Base-by-base conservation (phyloP, 1,140 invertebrate species). In the Grapholita molesta region DNA sequence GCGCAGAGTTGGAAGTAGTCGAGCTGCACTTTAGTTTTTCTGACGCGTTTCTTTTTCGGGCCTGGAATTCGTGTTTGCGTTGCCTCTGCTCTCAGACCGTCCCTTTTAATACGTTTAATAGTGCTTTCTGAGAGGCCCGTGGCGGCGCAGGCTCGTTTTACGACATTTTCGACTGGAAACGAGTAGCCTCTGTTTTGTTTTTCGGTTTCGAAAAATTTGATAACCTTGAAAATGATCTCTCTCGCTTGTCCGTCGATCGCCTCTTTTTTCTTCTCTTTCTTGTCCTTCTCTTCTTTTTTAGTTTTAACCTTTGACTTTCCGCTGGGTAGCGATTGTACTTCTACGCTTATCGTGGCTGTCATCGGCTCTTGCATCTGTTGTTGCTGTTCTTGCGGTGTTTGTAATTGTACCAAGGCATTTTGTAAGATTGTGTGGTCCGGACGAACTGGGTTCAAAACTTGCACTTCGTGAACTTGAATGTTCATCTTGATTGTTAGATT, bases 181-280 rank as follows among this genome's bases (percentile, higher is more conserved):
- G 88, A 83, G 64, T 91, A 91, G 23, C 89, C 89, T 68, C 86
- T 83, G 18, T 86, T 90, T 65, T 88, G 86, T 83, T 91, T 91
- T 77, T 91, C 89, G 57, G 86, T 90, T 66, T 91, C 89, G 69
- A 91, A 91, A 66, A 91, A 91, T 61, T 89, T 91, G 9, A 91
- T 91, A 8, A 91, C 89, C 76, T 89, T 90, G 57, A 82, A 90
- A 38, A 91, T 91, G 5, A 91, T 84, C 74, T 91, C 89, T 18
- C 85, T 74, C 2, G 89, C 89, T 78, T 91, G 88, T 0, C 86
- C 88, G 64, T 90, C 89, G 48, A 91, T 90, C 0, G 89, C 86
- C 68, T 91, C 88, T 42, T 89, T 90, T 67, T 89, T 90, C 64
- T 91, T 90, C 69, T 89, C 42, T 9, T 48, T 88, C 5, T 88